phyloP scores from a whole-genome alignment of 2,888 invertebrate genomes.

The Abrostola tripartita region DNA sequence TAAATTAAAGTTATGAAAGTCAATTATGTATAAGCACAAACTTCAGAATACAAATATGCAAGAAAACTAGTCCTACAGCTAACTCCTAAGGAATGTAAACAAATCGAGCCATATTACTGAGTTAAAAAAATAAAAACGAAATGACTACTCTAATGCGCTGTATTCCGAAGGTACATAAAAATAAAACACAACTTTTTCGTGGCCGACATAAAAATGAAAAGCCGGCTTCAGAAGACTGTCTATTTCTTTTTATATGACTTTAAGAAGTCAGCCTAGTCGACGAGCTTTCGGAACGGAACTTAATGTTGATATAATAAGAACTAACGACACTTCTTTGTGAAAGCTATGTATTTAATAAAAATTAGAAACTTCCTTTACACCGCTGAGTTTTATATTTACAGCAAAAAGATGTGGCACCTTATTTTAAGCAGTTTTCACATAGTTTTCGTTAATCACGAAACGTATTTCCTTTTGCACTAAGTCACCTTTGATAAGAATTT shows the following conservation, averaged over 20 bases:
- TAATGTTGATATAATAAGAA: slow-evolving; percentile 39
- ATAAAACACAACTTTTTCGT: slow-evolving; percentile 14
- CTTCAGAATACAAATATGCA: neutral
- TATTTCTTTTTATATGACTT: slow-evolving; percentile 34
- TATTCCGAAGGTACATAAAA: slow-evolving; percentile 26
- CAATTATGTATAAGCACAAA: neutral
- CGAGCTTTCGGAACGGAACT: slow-evolving; percentile 14
- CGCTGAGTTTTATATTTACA: slow-evolving; percentile 11
- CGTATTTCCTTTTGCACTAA: no score
- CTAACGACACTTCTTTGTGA: slow-evolving; percentile 38
- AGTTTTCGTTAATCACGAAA: neutral
- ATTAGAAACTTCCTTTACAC: slow-evolving; percentile 14
- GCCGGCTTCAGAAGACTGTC: slow-evolving; percentile 8
- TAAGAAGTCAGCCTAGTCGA: slow-evolving; percentile 24
- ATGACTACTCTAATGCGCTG: slow-evolving; percentile 1
- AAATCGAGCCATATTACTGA: slow-evolving; percentile 1
- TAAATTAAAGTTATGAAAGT: no score
- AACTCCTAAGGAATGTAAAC: neutral
- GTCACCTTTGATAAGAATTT: no score
- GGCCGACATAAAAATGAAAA: slow-evolving; percentile 22
- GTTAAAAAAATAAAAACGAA: slow-evolving; percentile 3
- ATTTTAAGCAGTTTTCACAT: neutral
- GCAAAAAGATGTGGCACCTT: neutral
- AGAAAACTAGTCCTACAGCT: neutral
- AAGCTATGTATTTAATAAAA: slow-evolving; percentile 28